Base-by-base conservation (phyloP, 2,888 invertebrate genomes). In the Caenorhabditis afra region DNA sequence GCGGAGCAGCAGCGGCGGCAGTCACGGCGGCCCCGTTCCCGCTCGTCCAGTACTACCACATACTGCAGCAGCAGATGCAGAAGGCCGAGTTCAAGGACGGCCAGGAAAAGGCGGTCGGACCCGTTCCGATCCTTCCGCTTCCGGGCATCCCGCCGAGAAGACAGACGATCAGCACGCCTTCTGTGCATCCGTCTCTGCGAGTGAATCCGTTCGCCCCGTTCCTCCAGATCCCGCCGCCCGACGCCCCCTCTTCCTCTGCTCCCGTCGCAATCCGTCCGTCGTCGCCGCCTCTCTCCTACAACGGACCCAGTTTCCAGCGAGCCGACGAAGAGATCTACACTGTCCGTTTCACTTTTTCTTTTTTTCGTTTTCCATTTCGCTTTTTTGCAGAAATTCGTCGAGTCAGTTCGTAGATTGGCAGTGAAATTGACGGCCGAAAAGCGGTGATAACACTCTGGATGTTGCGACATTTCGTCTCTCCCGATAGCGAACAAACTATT, bases 321-420 rank as follows among this genome's bases (percentile, higher is more conserved):
- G 70, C 70, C 0, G 61, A 71, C 16, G 70, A 71, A 18, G 70
- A 71, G 47, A 61, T 71, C 18, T 71, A 61, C 53, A 71, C 45
- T 45, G 70, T 71, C 23, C 16, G 67, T 29, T 29, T 29, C 3
- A 20, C 22, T 22, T n/a, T 3, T n/a, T n/a, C n/a, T 41, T 50
- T n/a, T 3, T 18, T 37, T 14, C 49, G 22, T 18, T 49, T 11
- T 18, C 8, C 41, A 41, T 41, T 11, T 3, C 11, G 4, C 23
- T 39, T 18, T 52, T 14, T 61, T 71, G 49, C 64, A 71, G 71
- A 71, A 64, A 35, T 71, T 71, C 35, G 71, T 71, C 4, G 71
- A 71, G 1, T 71, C 71, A 4, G 71, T 71, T 29, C 62, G 71
- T 3, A 57, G 57, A 18, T 35, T 71, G 62, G 71, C 71, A 23